Conservation (phyloP, 2,113 vertebrate genomes). For the Syngnathus scovelli region DNA sequence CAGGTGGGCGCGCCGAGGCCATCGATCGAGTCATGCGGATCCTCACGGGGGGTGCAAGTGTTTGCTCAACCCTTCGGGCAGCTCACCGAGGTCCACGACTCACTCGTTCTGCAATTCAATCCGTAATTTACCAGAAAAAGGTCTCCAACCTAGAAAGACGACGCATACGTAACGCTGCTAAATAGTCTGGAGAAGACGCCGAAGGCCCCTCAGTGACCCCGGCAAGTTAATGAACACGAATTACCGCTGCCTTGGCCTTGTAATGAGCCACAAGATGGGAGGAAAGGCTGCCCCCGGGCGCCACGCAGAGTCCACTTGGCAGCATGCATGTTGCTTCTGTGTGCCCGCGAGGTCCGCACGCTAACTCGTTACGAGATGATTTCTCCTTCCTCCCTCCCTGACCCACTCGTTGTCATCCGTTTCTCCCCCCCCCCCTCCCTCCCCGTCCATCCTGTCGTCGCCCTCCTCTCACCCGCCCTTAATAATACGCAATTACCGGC, state of each 20-base stretch:
- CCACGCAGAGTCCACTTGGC: constrained; percentile 26
- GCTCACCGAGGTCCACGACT: constrained; percentile 75
- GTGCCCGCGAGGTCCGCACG: constrained; percentile 32
- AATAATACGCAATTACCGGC: constrained; percentile 52
- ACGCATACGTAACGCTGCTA: background rate
- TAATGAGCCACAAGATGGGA: constrained; percentile 31
- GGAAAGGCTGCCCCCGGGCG: constrained; percentile 36
- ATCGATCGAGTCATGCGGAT: constrained; percentile 79
- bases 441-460: background rate
- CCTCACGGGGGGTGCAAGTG: constrained; percentile 70
- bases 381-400: constrained; percentile 15
- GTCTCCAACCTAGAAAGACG: too few species aligned
- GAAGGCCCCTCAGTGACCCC: constrained; percentile 22
- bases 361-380: constrained; percentile 37
- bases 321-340: constrained; percentile 29
- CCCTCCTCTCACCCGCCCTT: constrained; percentile 4
- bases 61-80: constrained; percentile 82
- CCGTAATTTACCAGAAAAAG: too few species aligned
- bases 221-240: constrained; percentile 42
- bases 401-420: background rate
- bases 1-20: constrained; percentile 80
- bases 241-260: constrained; percentile 40
- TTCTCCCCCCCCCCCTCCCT: background rate
- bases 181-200: background rate
- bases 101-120: too few species aligned